A percentile compares a stretch with the other conserved stretches of the same genome.
These are phyloP conservation scores for Toxotes lorentzi DNA, from an alignment of 2,797 vertebrate genomes.

Conservation along the genomic window DNA sequence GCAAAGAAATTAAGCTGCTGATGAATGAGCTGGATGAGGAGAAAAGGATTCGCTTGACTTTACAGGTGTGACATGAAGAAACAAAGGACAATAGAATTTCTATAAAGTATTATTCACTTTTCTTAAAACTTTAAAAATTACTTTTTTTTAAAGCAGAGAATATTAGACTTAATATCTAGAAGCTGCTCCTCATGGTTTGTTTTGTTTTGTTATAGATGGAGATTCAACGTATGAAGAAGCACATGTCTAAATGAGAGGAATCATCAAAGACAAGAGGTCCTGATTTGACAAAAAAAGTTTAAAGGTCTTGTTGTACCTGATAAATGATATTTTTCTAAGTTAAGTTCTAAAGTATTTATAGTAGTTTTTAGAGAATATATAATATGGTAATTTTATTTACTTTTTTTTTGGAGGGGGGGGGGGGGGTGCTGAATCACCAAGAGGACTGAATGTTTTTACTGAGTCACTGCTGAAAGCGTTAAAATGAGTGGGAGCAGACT, in stretches of 20 bases:
- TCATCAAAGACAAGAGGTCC: not conserved
- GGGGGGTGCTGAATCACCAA: not conserved
- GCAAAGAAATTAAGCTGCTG: slow-evolving; percentile 96
- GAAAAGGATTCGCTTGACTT: slow-evolving; percentile 94
- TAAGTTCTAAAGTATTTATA: not conserved
- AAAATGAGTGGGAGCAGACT: slow-evolving; percentile 9
- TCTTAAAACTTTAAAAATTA: not conserved
- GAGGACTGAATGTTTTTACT: slow-evolving; percentile 8
- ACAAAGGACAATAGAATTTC: not conserved
- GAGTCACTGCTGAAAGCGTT: not conserved
- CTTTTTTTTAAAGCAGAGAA: not conserved
- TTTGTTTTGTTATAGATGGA: slow-evolving; percentile 88
- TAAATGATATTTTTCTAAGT: not conserved
- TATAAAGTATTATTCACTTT: not conserved
- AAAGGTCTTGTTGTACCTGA: slow-evolving; percentile 1
- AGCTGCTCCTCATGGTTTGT: slow-evolving; percentile 1
- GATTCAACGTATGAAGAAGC: slow-evolving; percentile 96
- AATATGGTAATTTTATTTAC: not conserved
- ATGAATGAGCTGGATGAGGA: slow-evolving; percentile 97
- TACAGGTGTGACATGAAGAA: slow-evolving; percentile 87
- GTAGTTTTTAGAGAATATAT: not conserved
- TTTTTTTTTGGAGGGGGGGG: slow-evolving; percentile 25
- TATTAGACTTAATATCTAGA: not conserved
- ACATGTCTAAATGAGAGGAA: slow-evolving; percentile 89
- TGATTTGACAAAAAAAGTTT: not conserved